A percentile compares a stretch with the other conserved stretches of the same genome.
Evolutionary conservation across 2,797 vertebrate species (phyloP).

Genomic region (Tokudaia muenninki): DNA sequence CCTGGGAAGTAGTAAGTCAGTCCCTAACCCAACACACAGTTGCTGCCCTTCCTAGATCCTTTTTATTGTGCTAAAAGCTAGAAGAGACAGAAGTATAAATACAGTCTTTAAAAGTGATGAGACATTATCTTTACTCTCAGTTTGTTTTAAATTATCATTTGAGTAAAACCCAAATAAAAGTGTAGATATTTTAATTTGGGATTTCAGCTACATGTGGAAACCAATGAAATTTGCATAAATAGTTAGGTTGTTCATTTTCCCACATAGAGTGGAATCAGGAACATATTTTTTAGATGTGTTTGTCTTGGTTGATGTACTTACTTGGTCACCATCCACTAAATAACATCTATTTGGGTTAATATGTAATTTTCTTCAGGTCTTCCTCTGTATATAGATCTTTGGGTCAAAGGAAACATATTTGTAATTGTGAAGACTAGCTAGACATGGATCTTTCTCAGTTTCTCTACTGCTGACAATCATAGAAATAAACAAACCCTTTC

Average conservation of each 20-base stretch:
- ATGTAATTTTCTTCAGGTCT: background rate
- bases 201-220: slow-evolving; percentile 38
- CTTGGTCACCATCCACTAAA: background rate
- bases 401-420: background rate
- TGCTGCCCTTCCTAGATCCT: background rate
- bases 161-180: background rate
- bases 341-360: slow-evolving; percentile 8
- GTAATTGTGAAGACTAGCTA: background rate
- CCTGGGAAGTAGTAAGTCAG: background rate
- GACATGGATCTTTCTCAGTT: background rate
- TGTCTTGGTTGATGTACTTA: background rate
- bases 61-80: slow-evolving; percentile 8
- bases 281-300: background rate
- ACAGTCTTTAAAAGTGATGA: slow-evolving; percentile 21
- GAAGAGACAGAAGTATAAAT: background rate
- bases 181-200: slow-evolving; percentile 5
- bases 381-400: background rate
- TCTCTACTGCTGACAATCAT: background rate
- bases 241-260: background rate
- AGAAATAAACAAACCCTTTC: slow-evolving; percentile 20
- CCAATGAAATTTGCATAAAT: slow-evolving; percentile 17
- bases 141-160: slow-evolving; percentile 6
- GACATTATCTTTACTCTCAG: slow-evolving; percentile 4
- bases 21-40: background rate
- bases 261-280: background rate